Evolutionary conservation across 2,888 invertebrate species (phyloP).

Genomic region (Nephrocerus scutellatus): DNA sequence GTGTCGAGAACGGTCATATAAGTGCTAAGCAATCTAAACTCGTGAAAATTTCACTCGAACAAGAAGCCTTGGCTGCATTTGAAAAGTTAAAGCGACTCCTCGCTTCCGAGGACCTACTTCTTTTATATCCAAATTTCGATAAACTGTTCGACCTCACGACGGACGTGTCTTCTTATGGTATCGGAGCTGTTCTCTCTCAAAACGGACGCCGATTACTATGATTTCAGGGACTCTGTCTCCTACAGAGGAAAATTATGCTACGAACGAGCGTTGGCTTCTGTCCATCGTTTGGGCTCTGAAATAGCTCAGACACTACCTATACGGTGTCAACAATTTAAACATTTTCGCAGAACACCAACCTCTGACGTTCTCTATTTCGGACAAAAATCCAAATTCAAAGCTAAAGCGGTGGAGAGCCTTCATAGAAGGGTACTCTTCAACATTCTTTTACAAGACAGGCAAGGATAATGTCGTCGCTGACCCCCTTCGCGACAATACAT

Average conservation of each 20-base stretch:
- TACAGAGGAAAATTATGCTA: slow-evolving; percentile 21
- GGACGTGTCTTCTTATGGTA: slow-evolving; percentile 12
- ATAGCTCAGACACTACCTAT: slow-evolving; percentile 37
- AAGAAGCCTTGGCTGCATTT: slow-evolving; percentile 16
- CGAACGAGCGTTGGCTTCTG: slow-evolving; percentile 37
- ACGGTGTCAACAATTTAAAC: slow-evolving; percentile 27
- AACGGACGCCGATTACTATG: slow-evolving; percentile 17
- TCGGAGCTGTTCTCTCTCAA: slow-evolving; percentile 19
- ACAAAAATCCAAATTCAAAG: slow-evolving; percentile 21
- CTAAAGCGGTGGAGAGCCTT: slow-evolving; percentile 18
- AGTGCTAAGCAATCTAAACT: slow-evolving; percentile 13
- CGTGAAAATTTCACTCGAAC: slow-evolving; percentile 12
- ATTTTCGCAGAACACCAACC: slow-evolving; percentile 23
- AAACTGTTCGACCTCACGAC: slow-evolving; percentile 15
- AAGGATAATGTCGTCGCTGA: slow-evolving; percentile 20
- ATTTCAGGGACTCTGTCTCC: slow-evolving; percentile 17
- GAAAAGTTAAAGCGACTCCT: slow-evolving; percentile 13
- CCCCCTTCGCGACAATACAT: slow-evolving; percentile 17
- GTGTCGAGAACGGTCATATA: slow-evolving; percentile 15
- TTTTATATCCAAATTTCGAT: slow-evolving; percentile 10
- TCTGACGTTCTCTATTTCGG: slow-evolving; percentile 21
- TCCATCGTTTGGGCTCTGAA: slow-evolving; percentile 37
- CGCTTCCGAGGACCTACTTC: slow-evolving; percentile 16
- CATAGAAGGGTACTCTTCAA: slow-evolving; percentile 19
- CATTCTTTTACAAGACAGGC: slow-evolving; percentile 17